Conservation (phyloP, 2,797 vertebrate genomes). For the Taenioides sp. region DNA sequence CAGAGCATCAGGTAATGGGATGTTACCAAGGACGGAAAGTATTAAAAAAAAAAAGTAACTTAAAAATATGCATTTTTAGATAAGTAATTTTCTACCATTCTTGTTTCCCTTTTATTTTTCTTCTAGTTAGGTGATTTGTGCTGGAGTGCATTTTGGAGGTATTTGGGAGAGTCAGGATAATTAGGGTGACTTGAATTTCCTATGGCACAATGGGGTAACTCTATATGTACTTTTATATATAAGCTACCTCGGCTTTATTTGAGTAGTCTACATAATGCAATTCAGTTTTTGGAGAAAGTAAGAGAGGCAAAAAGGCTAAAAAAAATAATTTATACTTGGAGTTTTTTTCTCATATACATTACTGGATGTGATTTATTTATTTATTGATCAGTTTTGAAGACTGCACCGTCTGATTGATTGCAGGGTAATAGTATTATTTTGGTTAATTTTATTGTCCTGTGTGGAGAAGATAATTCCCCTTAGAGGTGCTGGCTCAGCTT, state of each 20-base stretch:
- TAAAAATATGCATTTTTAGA: background rate
- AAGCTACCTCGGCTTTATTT: too few species aligned
- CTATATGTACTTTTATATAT: too few species aligned
- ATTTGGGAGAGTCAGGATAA: too few species aligned
- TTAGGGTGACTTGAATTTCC: too few species aligned
- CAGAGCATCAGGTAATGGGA: background rate
- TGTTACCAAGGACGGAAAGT: background rate
- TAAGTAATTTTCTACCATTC: background rate
- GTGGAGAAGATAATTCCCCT: constrained; percentile 39
- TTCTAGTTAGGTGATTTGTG: too few species aligned
- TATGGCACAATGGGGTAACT: too few species aligned
- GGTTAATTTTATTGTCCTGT: constrained; percentile 53
- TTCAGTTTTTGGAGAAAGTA: too few species aligned
- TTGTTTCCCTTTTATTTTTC: background rate
- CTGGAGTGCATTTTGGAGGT: too few species aligned
- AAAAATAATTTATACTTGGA: too few species aligned
- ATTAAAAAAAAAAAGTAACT: background rate
- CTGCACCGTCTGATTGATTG: constrained; percentile 32
- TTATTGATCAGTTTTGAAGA: background rate
- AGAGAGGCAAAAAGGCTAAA: too few species aligned
- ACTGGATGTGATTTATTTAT: background rate
- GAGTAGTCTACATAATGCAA: too few species aligned
- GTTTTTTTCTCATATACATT: background rate
- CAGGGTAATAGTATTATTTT: constrained; percentile 63
- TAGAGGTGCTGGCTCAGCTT: constrained; percentile 63